Evolutionary conservation across 2,797 vertebrate species (phyloP), one percentile per base, ranked within the genome.

Genomic region (Taeniopygia guttata): DNA sequence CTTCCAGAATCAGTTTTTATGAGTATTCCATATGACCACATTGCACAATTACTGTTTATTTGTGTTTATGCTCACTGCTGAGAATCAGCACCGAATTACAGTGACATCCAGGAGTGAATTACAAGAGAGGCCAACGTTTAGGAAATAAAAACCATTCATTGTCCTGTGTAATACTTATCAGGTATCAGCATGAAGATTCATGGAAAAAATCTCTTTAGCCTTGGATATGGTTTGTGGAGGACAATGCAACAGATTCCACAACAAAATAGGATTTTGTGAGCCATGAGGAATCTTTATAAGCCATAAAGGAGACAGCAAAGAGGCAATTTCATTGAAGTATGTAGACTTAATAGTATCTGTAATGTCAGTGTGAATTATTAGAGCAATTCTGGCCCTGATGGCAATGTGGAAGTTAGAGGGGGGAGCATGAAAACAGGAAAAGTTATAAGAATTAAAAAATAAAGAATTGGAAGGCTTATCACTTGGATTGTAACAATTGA

Each of bases 281-380:
- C 94, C 62, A 85, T 96, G 94, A 97, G 96, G 95, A 97, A 97
- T 98, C 92, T 97, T 97, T 97, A 97, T 97, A 94, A 96, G 89
- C 89, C 81, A 80, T 93, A 96, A 96, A 93, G 80, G 90, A 96
- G 97, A 96, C 94, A 97, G 96, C 93, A 96, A 95, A 87, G 94
- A 97, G 93, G 95, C 94, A 93, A 94, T 98, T 98, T 94, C 89
- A 92, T 87, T 97, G 96, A 97, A 96, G 89, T 95, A 97, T 97
- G 93, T 94, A 94, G 96, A 93, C 94, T 97, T 98, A 98, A 97
- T 96, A 93, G 92, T 95, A 94, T 96, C 91, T 81, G 62, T 96
- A 95, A 95, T 96, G 96, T 97, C 97, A 96, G 48, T 34, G 58
- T 97, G 97, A 98, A 92, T 97, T 97, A 98, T 96, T 97, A 96